These are phyloP conservation scores for Mormoops blainvillei DNA, from an alignment of 2,113 vertebrate genomes.

Conservation along the genomic window DNA sequence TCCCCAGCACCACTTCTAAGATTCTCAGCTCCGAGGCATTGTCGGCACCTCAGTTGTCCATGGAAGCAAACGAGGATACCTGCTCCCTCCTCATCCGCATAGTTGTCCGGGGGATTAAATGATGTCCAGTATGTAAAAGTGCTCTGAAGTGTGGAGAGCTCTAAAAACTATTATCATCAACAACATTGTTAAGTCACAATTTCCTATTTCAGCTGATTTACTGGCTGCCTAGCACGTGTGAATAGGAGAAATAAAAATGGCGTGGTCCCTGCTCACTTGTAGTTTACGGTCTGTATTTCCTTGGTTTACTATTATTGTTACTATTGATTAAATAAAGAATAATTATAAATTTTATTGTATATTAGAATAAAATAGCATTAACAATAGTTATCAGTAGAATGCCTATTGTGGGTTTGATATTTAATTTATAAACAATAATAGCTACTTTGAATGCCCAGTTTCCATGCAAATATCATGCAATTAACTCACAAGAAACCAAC, in stretches of 20 bases:
- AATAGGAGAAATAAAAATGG: neutral
- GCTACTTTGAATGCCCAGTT: neutral
- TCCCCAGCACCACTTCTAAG: neutral
- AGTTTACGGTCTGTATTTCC: neutral
- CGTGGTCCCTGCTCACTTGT: neutral
- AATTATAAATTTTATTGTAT: neutral
- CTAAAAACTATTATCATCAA: neutral
- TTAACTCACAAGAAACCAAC: neutral
- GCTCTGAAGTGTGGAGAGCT: neutral
- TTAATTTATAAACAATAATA: neutral
- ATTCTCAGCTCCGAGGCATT: neutral
- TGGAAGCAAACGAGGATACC: neutral
- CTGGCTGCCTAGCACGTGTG: neutral
- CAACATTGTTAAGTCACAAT: neutral
- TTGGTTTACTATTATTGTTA: neutral
- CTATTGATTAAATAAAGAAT: neutral
- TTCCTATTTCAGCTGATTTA: neutral
- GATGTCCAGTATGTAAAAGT: neutral
- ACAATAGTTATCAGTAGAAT: neutral
- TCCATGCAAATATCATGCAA: neutral
- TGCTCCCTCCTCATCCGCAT: neutral
- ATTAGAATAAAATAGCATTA: neutral
- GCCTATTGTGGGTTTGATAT: neutral
- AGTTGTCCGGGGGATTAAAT: neutral
- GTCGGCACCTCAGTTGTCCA: neutral